Percentiles rank a stretch among this genome's conserved stretches.
phyloP scores from a whole-genome alignment of 2,113 vertebrate species.

The Antidorcas marsupialis region DNA sequence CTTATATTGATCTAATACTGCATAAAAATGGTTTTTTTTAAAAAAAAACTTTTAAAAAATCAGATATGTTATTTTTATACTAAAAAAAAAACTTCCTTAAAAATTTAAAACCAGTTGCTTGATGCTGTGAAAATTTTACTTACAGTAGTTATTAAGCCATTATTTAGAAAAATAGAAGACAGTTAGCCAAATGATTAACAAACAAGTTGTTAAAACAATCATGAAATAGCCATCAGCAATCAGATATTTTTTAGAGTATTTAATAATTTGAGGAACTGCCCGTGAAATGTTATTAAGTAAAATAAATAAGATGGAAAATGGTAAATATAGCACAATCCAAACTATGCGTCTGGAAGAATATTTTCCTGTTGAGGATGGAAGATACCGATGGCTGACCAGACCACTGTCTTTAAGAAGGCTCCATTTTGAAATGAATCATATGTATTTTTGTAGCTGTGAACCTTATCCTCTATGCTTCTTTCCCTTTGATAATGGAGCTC shows the following conservation, averaged over 20 bases:
- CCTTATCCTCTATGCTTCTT: not conserved
- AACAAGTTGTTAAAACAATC: not conserved
- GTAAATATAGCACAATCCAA: not conserved
- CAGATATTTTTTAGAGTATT: not conserved
- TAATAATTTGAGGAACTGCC: not conserved
- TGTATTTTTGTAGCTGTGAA: conserved; percentile 37
- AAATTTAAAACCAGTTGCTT: not conserved
- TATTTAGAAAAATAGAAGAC: not conserved
- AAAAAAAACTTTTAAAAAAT: not conserved
- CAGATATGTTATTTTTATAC: not conserved
- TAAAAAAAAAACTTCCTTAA: not conserved
- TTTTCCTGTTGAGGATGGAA: not conserved
- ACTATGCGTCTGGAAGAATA: not conserved
- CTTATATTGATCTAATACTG: not conserved
- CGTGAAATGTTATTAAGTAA: not conserved
- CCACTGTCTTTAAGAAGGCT: not conserved
- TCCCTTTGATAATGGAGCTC: conserved; percentile 24
- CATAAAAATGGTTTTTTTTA: not conserved
- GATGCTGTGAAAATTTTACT: not conserved
- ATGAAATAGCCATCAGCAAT: not conserved
- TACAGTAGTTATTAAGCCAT: not conserved
- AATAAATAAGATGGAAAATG: not conserved
- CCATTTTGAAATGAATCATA: conserved; percentile 10
- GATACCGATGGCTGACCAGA: not conserved
- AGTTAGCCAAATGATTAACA: not conserved